Evolutionary conservation across 2,888 invertebrate species (phyloP).

Genomic region (Pseudococcus jackbeardsleyi): DNA sequence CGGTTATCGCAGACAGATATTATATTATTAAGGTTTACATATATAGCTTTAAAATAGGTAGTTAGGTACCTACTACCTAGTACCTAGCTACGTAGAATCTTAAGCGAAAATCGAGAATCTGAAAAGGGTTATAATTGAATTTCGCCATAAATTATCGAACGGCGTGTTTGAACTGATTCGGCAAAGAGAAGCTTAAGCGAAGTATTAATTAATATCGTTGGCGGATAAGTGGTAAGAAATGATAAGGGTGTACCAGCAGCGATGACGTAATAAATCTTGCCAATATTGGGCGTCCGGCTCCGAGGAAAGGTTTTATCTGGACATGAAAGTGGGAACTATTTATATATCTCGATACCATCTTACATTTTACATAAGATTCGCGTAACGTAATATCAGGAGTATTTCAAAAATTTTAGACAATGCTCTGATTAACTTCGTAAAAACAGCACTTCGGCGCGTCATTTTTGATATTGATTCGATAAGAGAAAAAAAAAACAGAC

Average conservation of each 20-base stretch:
- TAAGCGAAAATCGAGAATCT: not conserved
- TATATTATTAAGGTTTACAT: too few species aligned
- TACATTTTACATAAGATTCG: too few species aligned
- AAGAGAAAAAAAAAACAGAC: too few species aligned
- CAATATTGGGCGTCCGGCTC: not conserved
- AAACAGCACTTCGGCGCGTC: too few species aligned
- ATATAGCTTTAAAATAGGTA: too few species aligned
- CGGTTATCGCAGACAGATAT: too few species aligned
- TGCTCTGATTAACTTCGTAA: too few species aligned
- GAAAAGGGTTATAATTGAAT: slow-evolving; percentile 48
- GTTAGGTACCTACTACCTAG: too few species aligned
- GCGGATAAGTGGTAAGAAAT: slow-evolving; percentile 11
- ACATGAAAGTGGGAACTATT: not conserved
- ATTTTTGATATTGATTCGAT: too few species aligned
- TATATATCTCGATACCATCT: too few species aligned
- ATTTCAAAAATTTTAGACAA: too few species aligned
- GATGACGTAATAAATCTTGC: slow-evolving; percentile 35
- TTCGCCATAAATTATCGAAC: slow-evolving; percentile 45
- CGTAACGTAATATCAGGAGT: too few species aligned
- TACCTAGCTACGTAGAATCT: not conserved
- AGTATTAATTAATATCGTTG: slow-evolving; percentile 24
- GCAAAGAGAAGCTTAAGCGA: slow-evolving; percentile 23
- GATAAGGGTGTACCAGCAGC: slow-evolving; percentile 17
- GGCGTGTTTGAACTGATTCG: not conserved
- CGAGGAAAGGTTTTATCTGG: not conserved